Evolutionary conservation across 2,797 vertebrate genomes (phyloP).

Genomic region (Malacoctenus gilli): DNA sequence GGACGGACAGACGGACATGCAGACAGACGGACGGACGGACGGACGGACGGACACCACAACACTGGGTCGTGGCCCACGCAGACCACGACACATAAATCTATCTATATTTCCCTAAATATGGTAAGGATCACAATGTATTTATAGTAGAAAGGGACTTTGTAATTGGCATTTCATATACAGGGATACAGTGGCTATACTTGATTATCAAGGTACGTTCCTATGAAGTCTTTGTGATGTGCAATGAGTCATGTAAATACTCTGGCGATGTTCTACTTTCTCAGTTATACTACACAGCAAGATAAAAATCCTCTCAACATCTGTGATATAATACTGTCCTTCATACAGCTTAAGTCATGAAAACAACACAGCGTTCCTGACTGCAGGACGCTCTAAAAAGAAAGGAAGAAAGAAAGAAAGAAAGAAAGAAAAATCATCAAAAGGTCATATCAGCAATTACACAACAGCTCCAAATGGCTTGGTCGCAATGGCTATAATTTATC

Average conservation of each 20-base stretch:
- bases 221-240: slow-evolving; percentile 62
- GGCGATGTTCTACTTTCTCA: slow-evolving; percentile 62
- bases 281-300: slow-evolving; percentile 68
- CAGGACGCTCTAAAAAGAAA: slow-evolving; percentile 43
- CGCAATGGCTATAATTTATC: slow-evolving; percentile 63
- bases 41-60: slow-evolving; percentile 71
- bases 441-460: slow-evolving; percentile 50
- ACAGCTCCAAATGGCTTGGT: slow-evolving; percentile 62
- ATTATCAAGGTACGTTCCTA: slow-evolving; percentile 76
- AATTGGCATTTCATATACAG: slow-evolving; percentile 75
- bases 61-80: slow-evolving; percentile 64
- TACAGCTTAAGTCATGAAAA: slow-evolving; percentile 52
- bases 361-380: slow-evolving; percentile 46
- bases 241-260: slow-evolving; percentile 56
- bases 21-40: slow-evolving; percentile 67
- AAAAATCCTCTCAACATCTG: slow-evolving; percentile 57
- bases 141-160: slow-evolving; percentile 73
- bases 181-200: slow-evolving; percentile 78
- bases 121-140: slow-evolving; percentile 75
- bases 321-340: slow-evolving; percentile 48
- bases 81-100: slow-evolving; percentile 73
- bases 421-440: slow-evolving; percentile 24
- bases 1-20: slow-evolving; percentile 59
- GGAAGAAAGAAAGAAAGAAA: too few species aligned
- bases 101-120: slow-evolving; percentile 79